These are phyloP conservation scores for Sternarchorhynchus goeldii DNA, from an alignment of 2,797 vertebrate species.

Conservation along the genomic window DNA sequence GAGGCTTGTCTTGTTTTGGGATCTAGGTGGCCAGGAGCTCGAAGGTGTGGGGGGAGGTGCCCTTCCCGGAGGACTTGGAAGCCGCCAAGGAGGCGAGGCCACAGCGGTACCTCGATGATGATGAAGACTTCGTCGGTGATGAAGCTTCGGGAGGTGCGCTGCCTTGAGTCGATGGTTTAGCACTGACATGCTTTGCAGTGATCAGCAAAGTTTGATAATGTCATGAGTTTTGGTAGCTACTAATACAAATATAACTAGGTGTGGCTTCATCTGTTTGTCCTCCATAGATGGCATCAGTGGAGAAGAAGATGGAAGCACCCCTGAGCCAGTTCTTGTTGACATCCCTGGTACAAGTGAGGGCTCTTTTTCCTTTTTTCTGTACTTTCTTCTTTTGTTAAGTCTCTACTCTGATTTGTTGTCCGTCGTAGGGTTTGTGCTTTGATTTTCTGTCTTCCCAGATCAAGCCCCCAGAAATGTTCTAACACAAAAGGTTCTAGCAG, in stretches of 20 bases:
- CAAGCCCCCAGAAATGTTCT: too few species aligned
- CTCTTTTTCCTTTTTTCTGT: not conserved
- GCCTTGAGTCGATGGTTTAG: not conserved
- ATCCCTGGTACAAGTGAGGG: slow-evolving; percentile 70
- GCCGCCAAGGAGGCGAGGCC: slow-evolving; percentile 60
- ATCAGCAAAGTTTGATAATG: not conserved
- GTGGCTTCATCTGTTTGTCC: not conserved
- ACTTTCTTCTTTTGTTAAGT: slow-evolving; percentile 34
- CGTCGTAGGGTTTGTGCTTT: too few species aligned
- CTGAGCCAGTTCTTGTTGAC: slow-evolving; percentile 56
- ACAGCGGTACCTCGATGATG: slow-evolving; percentile 69
- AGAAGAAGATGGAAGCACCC: slow-evolving; percentile 77
- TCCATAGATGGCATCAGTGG: slow-evolving; percentile 73
- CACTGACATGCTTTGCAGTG: not conserved
- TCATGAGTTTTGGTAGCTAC: not conserved
- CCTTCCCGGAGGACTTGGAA: slow-evolving; percentile 75
- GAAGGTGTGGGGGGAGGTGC: slow-evolving; percentile 80
- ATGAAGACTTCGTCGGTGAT: slow-evolving; percentile 73
- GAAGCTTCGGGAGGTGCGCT: slow-evolving; percentile 76
- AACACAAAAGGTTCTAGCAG: too few species aligned
- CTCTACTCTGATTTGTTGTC: slow-evolving; percentile 22
- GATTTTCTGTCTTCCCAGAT: too few species aligned
- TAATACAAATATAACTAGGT: slow-evolving; percentile 5
- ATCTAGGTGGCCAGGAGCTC: slow-evolving; percentile 75
- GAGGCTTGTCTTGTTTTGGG: slow-evolving; percentile 45